Evolutionary conservation across 2,888 invertebrate genomes (phyloP), one percentile per base, ranked within the genome.

Genomic region (Spodoptera exigua): DNA sequence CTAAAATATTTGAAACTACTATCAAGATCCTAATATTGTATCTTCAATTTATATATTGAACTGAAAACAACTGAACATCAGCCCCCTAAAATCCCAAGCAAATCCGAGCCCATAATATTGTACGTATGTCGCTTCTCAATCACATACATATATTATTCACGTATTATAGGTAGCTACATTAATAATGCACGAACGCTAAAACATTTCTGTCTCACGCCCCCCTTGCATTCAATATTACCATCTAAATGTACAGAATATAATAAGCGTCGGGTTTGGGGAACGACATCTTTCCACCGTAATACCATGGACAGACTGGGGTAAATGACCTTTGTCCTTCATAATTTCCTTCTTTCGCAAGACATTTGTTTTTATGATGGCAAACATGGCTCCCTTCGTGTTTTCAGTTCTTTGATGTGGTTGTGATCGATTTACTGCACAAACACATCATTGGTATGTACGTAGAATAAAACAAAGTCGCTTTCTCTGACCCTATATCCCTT

Each of bases 171-270:
- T 58, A 41, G 17, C 13, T 39, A 54, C 43, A 72, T 68, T 68
- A 59, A 57, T 66, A 57, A 64, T 62, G 40, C 61, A 69, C 32
- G 40, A 45, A 39, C 52, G 53, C 52, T 67, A 41, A 69, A 67
- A 62, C 52, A 49, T 45, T 58, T 62, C 62, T 41, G 17, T 47
- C 56, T 17, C 61, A 63, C 18, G 46, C 61, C 61, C 63, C 68
- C 44, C 61, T 67, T 65, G 68, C 68, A 54, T 48, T 45, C 35
- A 45, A 61, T 68, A 67, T 67, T 68, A 54, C 27, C 59, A 65
- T 67, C n/a, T 61, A 61, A 55, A 65, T 61, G 61, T 40, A 37
- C 34, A 21, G 58, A 13, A 46, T 37, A 37, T 52, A 5, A 51
- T 41, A 17, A 36, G 9, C 13, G 7, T 44, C 35, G 18, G 18